Percentiles rank a stretch among this genome's conserved stretches.
These are phyloP conservation scores for Aphis gossypii DNA, from an alignment of 1,140 invertebrate genomes.

Conservation along the genomic window DNA sequence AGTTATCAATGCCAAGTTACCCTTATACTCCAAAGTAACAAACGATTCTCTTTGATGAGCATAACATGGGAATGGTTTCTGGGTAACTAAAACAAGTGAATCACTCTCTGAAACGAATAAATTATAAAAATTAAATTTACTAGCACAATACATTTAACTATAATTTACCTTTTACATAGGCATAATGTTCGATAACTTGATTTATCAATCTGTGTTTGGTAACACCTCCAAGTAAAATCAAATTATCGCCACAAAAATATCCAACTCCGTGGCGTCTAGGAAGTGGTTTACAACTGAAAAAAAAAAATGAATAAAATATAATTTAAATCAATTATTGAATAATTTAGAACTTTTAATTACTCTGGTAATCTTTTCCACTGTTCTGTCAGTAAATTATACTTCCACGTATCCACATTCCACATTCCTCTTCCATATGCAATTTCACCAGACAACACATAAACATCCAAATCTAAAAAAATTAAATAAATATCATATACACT, in stretches of 20 bases:
- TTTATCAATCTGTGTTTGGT: constrained; percentile 17
- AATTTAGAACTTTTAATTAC: background rate
- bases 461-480: background rate
- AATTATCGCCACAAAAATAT: background rate
- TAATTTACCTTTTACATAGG: background rate
- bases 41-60: constrained; percentile 13
- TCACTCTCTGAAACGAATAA: background rate
- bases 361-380: background rate
- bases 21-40: background rate
- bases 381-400: constrained; percentile 3
- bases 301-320: background rate
- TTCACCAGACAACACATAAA: constrained; percentile 42
- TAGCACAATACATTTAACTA: background rate
- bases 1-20: background rate
- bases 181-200: background rate
- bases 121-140: background rate
- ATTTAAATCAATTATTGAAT: background rate
- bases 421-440: constrained; percentile 15
- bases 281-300: background rate
- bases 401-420: constrained; percentile 15
- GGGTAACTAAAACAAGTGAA: background rate
- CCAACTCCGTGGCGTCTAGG: constrained; percentile 26
- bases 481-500: background rate
- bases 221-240: constrained; percentile 10
- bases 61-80: background rate